phyloP scores from a whole-genome alignment of 2,113 vertebrate genomes.

The Tylochromis polylepis region DNA sequence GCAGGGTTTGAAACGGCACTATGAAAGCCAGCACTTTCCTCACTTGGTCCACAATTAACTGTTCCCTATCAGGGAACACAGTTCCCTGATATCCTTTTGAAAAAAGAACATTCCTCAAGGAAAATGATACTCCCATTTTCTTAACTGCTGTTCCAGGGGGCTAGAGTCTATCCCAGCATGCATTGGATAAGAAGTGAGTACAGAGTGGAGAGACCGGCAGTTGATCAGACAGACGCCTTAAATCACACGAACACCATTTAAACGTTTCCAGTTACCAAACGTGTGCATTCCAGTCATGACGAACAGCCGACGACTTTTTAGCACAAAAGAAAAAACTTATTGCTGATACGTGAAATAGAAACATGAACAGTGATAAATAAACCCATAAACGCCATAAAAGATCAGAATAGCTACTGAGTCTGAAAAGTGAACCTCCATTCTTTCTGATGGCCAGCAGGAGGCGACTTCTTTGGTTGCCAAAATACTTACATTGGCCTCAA shows the following conservation, averaged over 20 bases:
- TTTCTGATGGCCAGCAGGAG: background rate
- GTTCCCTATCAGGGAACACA: too few species aligned
- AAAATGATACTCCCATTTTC: background rate
- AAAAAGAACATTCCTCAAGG: background rate
- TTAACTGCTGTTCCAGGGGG: background rate
- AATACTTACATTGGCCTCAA: background rate
- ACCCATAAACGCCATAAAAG: background rate
- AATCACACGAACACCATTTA: background rate
- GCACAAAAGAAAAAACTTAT: background rate
- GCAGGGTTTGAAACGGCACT: background rate
- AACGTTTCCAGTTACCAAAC: background rate
- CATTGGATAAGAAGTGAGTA: background rate
- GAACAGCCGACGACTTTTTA: background rate
- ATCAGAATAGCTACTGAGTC: background rate
- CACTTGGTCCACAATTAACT: background rate
- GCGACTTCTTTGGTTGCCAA: background rate
- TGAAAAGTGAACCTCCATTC: background rate
- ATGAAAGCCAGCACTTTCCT: background rate
- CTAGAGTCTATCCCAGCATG: background rate
- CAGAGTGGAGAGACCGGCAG: background rate
- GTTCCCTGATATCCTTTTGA: background rate
- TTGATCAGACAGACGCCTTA: background rate
- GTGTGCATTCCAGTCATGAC: background rate
- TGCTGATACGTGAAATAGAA: background rate
- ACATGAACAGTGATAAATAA: background rate